phyloP scores from a whole-genome alignment of 2,888 invertebrate genomes.

The Teinopalpus imperialis region DNA sequence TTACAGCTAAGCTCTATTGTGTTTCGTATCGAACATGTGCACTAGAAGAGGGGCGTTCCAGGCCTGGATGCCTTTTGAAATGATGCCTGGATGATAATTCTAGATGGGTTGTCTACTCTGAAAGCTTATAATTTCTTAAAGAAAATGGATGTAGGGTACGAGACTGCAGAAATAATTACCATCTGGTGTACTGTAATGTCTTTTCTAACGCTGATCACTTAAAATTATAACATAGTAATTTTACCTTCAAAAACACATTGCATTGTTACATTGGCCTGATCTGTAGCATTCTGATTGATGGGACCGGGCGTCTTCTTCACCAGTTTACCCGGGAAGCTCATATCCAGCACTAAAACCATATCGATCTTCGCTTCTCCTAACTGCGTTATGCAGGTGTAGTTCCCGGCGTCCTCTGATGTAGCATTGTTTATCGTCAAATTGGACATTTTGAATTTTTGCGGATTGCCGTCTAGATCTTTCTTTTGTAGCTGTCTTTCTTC shows the following conservation, averaged over 20 bases:
- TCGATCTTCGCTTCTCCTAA: constrained; percentile 35
- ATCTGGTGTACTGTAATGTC: too few relatives aligned
- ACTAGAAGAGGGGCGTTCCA: too few relatives aligned
- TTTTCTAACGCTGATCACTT: too few relatives aligned
- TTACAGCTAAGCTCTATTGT: too few relatives aligned
- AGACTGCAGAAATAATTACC: too few relatives aligned
- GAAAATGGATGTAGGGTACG: too few relatives aligned
- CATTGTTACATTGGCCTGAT: constrained; percentile 44
- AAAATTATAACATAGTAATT: too few relatives aligned
- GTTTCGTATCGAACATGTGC: too few relatives aligned
- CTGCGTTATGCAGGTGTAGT: constrained; percentile 57
- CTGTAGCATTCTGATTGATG: constrained; percentile 43
- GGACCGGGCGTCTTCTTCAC: constrained; percentile 44
- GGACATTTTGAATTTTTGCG: constrained; percentile 42
- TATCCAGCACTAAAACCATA: constrained; percentile 40
- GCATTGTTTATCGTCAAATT: constrained; percentile 50
- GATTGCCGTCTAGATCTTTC: constrained; percentile 48
- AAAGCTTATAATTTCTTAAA: too few relatives aligned
- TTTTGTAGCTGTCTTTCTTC: constrained; percentile 35
- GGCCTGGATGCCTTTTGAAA: too few relatives aligned
- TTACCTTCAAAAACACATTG: constrained; percentile 68
- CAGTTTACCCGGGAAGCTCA: constrained; percentile 50
- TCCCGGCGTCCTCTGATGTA: constrained; percentile 51
- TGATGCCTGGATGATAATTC: too few relatives aligned
- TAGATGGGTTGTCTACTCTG: too few relatives aligned